These are phyloP conservation scores for Alloplasta piceator DNA, from an alignment of 2,888 invertebrate species.

Conservation along the genomic window DNA sequence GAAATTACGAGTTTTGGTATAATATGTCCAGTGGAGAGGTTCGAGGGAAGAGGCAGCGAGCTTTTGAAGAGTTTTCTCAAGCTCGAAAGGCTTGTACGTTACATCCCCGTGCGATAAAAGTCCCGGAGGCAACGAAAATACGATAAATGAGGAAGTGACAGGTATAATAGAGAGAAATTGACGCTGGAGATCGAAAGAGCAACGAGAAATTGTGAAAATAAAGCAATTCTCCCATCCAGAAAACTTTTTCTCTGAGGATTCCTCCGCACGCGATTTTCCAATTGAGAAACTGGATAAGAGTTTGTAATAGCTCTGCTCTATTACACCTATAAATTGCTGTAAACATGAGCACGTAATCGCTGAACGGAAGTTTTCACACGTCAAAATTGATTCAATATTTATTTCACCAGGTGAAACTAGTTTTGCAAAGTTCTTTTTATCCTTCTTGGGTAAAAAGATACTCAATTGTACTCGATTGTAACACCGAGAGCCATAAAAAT, in stretches of 20 bases:
- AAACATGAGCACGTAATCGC: not conserved
- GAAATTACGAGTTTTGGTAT: conserved; percentile 44
- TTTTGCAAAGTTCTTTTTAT: too few species aligned
- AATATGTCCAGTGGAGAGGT: conserved; percentile 46
- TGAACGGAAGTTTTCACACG: too few species aligned
- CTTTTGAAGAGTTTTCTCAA: not conserved
- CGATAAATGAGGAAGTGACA: not conserved
- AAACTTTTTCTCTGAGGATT: not conserved
- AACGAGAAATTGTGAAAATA: not conserved
- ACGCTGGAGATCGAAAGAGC: not conserved
- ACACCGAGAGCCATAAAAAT: not conserved
- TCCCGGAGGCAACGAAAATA: conserved; percentile 5
- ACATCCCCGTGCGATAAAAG: conserved; percentile 2
- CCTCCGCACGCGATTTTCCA: not conserved
- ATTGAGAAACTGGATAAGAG: conserved; percentile 2
- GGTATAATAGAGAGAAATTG: not conserved
- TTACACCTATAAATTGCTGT: not conserved
- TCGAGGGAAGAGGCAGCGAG: conserved; percentile 31
- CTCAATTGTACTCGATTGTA: not conserved
- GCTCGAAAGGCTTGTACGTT: not conserved
- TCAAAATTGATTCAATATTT: not conserved
- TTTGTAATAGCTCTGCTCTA: not conserved
- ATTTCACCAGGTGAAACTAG: too few species aligned
- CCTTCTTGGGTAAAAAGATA: not conserved
- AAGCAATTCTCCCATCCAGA: not conserved